phyloP scores from a whole-genome alignment of 2,113 vertebrate species.

The Austrofundulus limnaeus region DNA sequence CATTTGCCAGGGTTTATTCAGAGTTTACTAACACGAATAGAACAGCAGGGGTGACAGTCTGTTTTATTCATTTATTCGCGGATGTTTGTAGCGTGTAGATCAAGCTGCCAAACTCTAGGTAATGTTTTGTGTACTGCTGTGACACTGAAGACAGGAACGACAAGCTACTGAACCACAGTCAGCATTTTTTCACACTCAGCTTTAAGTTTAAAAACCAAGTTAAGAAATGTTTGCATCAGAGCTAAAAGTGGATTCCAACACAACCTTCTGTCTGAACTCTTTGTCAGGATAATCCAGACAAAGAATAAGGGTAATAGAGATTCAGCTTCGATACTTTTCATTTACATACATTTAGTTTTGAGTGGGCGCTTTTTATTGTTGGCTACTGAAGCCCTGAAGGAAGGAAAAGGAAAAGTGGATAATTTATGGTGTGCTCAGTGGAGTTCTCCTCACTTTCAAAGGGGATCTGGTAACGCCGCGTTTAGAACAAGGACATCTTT shows the following conservation, averaged over 20 bases:
- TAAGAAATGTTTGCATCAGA: slow-evolving; percentile 1
- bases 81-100: slow-evolving; percentile 3
- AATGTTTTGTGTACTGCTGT: slow-evolving; percentile 12
- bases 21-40: slow-evolving; percentile 22
- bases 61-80: slow-evolving; percentile 36
- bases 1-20: slow-evolving; percentile 4
- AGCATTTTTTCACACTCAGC: no score
- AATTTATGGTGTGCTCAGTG: slow-evolving; percentile 17
- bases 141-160: slow-evolving; percentile 4
- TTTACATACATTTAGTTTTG: slow-evolving; percentile 54
- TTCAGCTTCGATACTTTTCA: slow-evolving; percentile 56
- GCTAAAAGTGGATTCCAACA: slow-evolving; percentile 4
- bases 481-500: slow-evolving; percentile 21
- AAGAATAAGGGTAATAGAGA: slow-evolving; percentile 21
- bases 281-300: not conserved
- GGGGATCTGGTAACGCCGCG: slow-evolving; percentile 25
- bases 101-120: not conserved
- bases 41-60: slow-evolving; percentile 29
- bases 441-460: slow-evolving; percentile 18
- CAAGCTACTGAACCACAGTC: not conserved
- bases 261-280: not conserved
- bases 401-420: slow-evolving; percentile 35
- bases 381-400: slow-evolving; percentile 4
- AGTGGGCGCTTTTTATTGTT: slow-evolving; percentile 35
- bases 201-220: slow-evolving; percentile 24